Evolutionary conservation across 53 echinoderm and acorn worm species (phyloP), one percentile per base, ranked within the genome.

Genomic region (Arbacia lixula): DNA sequence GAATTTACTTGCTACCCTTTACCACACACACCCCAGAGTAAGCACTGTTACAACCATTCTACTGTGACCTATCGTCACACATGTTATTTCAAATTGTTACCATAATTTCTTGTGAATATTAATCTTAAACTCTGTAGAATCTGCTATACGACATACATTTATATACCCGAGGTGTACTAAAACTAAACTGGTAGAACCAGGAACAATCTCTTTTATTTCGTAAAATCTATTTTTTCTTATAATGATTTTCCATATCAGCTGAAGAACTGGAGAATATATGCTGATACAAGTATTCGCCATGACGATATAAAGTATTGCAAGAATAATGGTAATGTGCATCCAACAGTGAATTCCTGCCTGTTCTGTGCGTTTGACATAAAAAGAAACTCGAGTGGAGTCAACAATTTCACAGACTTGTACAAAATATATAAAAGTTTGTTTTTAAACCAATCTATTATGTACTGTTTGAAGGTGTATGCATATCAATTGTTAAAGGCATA

Each of bases 341-440:
- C 66, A 14, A 69, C 69, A 46, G 43, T 69, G 69, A 69, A 69
- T 69, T 42, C 69, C 40, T n/a, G n/a, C n/a, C n/a, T n/a, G n/a
- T n/a, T n/a, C n/a, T n/a, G n/a, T n/a, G 40, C 17, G 25, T 69
- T 41, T 28, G 0, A 69, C 43, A 69, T 43, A 69, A 69, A 62
- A 69, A 20, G 37, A 69, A 69, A 27, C 10, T 26, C 43, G 49
- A 2, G n/a, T n/a, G n/a, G n/a, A n/a, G n/a, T n/a, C n/a, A n/a
- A n/a, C n/a, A n/a, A n/a, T n/a, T n/a, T n/a, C n/a, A n/a, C n/a
- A 42, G 26, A 69, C 28, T 26, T 26, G 14, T 69, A 43, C 69
- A 69, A 43, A 17, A 42, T 25, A 69, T 43, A 69, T 27, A 27
- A n/a, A n/a, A n/a, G n/a, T n/a, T n/a, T n/a, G n/a, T n/a, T n/a